Conservation (phyloP, 2,113 vertebrate species). For the Myxocyprinus asiaticus region DNA sequence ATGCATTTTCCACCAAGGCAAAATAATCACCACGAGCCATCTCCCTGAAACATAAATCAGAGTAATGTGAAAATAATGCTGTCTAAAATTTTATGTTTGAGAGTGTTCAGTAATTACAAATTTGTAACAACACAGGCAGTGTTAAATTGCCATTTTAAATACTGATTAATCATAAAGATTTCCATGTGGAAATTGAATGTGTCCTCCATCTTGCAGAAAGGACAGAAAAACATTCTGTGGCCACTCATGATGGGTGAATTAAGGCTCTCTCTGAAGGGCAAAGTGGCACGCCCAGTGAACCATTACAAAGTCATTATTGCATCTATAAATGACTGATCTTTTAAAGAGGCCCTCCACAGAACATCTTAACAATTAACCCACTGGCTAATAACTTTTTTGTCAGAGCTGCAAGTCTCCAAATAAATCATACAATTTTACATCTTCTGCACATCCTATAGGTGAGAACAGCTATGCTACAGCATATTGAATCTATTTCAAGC, state of each 20-base stretch:
- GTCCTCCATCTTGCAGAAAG: constrained; percentile 60
- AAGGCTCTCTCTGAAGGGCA: constrained; percentile 66
- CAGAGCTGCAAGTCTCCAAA: constrained; percentile 47
- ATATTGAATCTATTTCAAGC: constrained; percentile 54
- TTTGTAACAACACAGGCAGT: constrained; percentile 46
- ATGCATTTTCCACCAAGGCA: constrained; percentile 27
- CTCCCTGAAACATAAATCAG: constrained; percentile 53
- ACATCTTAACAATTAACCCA: constrained; percentile 72
- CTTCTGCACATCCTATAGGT: constrained; percentile 40
- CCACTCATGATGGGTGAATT: constrained; percentile 61
- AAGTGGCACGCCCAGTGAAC: constrained; percentile 56
- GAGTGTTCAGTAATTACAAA: constrained; percentile 44
- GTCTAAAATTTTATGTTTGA: constrained; percentile 44
- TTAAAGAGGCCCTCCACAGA: constrained; percentile 55
- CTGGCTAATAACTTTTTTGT: constrained; percentile 66
- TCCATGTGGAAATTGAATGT: constrained; percentile 59
- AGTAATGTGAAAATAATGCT: constrained; percentile 48
- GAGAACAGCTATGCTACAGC: constrained; percentile 57
- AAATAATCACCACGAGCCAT: constrained; percentile 52
- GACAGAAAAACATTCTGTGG: constrained; percentile 59
- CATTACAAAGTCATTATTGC: constrained; percentile 73
- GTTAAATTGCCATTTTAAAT: constrained; percentile 51
- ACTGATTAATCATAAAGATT: constrained; percentile 58
- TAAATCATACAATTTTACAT: constrained; percentile 64
- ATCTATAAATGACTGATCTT: constrained; percentile 68